phyloP scores from a whole-genome alignment of 2,113 vertebrate genomes.

The Propithecus coquereli region DNA sequence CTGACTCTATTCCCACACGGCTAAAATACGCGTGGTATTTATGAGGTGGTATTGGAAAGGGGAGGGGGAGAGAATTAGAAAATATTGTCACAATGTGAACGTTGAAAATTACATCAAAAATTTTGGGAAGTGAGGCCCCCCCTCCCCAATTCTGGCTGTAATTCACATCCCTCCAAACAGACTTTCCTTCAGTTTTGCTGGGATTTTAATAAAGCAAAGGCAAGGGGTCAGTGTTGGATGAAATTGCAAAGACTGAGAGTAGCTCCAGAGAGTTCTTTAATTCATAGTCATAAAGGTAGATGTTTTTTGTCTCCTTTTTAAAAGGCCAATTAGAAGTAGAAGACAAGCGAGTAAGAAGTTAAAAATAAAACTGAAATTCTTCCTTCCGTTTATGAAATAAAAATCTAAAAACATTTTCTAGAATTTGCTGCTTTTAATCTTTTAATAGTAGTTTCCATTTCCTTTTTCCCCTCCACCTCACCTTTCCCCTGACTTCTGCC shows the following conservation, averaged over 20 bases:
- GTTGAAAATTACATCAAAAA: neutral
- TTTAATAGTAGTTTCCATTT: neutral
- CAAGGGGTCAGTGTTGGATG: neutral
- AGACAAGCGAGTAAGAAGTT: neutral
- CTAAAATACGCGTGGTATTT: neutral
- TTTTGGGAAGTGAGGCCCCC: neutral
- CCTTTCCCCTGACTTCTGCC: neutral
- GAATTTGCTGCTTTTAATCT: neutral
- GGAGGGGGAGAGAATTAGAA: neutral
- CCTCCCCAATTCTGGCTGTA: neutral
- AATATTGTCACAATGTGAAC: neutral
- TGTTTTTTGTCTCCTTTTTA: conserved; percentile 4
- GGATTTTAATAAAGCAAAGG: neutral
- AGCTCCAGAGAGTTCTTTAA: neutral
- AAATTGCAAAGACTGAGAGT: neutral
- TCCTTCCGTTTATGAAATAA: neutral
- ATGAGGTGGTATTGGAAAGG: neutral
- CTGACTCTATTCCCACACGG: neutral
- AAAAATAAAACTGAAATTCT: conserved; percentile 30
- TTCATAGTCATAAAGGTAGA: neutral
- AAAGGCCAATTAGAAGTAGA: neutral
- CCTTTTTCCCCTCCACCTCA: neutral
- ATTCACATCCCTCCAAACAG: neutral
- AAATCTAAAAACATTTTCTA: neutral
- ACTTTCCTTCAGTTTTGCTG: neutral